A percentile compares a stretch with the other conserved stretches of the same genome.
Conservation (phyloP, 1,140 invertebrate genomes). For the Macrocentrus cingulum region DNA sequence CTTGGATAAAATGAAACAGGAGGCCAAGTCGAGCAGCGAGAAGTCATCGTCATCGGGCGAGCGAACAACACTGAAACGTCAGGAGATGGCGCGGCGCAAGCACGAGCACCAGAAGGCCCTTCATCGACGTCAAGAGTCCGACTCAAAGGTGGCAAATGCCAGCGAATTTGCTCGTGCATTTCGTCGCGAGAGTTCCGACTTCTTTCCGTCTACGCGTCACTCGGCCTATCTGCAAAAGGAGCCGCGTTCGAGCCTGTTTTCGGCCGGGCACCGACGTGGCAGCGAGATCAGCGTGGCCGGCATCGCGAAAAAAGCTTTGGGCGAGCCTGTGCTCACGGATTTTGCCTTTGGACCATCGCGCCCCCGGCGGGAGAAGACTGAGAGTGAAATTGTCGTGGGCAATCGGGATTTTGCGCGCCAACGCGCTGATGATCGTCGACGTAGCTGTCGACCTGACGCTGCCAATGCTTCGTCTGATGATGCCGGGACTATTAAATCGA, state of each 20-base stretch:
- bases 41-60: constrained; percentile 38
- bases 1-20: constrained; percentile 52
- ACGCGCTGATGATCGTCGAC: constrained; percentile 49
- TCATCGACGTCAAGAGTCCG: constrained; percentile 66
- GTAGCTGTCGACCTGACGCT: constrained; percentile 56
- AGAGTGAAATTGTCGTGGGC: constrained; percentile 78
- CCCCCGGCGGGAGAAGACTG: constrained; percentile 81
- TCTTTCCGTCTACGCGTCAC: constrained; percentile 75
- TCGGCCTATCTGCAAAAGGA: constrained; percentile 70
- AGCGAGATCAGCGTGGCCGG: constrained; percentile 59
- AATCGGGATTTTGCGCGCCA: constrained; percentile 59
- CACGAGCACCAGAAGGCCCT: constrained; percentile 41
- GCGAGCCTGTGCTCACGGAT: constrained; percentile 72
- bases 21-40: constrained; percentile 37
- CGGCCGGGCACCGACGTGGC: constrained; percentile 69
- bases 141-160: constrained; percentile 65
- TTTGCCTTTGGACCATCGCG: constrained; percentile 66
- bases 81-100: constrained; percentile 40
- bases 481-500: constrained; percentile 52
- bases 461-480: constrained; percentile 37
- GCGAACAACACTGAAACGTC: constrained; percentile 42
- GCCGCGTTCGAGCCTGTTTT: constrained; percentile 57
- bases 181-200: constrained; percentile 77
- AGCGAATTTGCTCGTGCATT: constrained; percentile 74
- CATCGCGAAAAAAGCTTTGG: constrained; percentile 53